These are phyloP conservation scores for Ricordea florida DNA, from an alignment of 92 coral and sea anemone genomes.

Conservation along the genomic window DNA sequence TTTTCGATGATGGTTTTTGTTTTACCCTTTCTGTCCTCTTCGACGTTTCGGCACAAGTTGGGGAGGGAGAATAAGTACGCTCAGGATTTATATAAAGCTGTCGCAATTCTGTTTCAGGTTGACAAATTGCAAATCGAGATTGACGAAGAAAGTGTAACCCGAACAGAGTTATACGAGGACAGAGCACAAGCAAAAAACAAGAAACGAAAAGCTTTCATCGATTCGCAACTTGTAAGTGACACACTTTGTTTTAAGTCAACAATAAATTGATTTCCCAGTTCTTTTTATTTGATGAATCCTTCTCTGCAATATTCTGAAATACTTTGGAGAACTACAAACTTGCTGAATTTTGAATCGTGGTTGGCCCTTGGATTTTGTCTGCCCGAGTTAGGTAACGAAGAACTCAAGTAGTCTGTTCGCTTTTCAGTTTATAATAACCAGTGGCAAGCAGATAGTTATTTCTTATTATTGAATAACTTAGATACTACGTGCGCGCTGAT, in stretches of 20 bases:
- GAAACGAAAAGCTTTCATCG: conserved; percentile 49
- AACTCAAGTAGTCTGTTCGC: too few relatives aligned
- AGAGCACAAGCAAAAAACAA: conserved; percentile 64
- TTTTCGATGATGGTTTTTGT: background rate
- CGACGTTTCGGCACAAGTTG: background rate
- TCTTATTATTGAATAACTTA: too few relatives aligned
- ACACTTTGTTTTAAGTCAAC: background rate
- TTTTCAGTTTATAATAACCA: too few relatives aligned
- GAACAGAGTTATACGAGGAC: conserved; percentile 60
- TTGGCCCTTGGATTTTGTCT: too few relatives aligned
- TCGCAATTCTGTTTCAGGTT: conserved; percentile 58
- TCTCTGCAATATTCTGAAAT: too few relatives aligned
- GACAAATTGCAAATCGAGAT: conserved; percentile 88
- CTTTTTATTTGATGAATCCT: too few relatives aligned
- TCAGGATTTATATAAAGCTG: background rate
- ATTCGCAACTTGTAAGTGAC: conserved; percentile 76
- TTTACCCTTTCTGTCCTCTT: background rate
- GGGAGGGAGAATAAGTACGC: too few relatives aligned
- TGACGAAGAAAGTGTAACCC: conserved; percentile 95
- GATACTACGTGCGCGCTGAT: too few relatives aligned
- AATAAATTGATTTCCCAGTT: background rate
- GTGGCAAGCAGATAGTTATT: too few relatives aligned
- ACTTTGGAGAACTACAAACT: too few relatives aligned
- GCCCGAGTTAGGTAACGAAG: too few relatives aligned
- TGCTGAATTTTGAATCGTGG: too few relatives aligned